Percentiles rank a stretch among this genome's conserved stretches.
phyloP scores from a whole-genome alignment of 2,113 vertebrate species.

The Axis porcinus region DNA sequence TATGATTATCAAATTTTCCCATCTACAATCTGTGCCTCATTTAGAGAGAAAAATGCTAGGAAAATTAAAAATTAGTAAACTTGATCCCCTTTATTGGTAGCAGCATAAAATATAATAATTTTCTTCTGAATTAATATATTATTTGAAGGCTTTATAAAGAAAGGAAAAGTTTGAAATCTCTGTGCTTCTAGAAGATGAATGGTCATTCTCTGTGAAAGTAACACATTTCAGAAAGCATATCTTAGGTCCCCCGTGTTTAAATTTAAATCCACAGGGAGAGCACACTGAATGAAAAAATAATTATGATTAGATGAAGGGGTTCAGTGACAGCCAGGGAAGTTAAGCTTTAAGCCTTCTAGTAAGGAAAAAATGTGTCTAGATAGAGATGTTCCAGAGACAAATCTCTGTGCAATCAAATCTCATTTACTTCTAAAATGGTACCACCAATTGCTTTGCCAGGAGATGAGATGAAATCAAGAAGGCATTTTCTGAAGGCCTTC shows the following conservation, averaged over 20 bases:
- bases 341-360: not conserved
- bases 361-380: not conserved
- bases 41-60: constrained; percentile 44
- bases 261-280: not conserved
- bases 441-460: not conserved
- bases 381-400: constrained; percentile 8
- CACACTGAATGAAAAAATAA: not conserved
- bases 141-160: not conserved
- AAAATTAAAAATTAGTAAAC: constrained; percentile 63
- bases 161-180: not conserved
- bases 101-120: not conserved
- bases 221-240: not conserved
- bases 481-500: constrained; percentile 26
- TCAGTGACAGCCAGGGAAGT: not conserved
- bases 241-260: not conserved
- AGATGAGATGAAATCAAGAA: constrained; percentile 44
- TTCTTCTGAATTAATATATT: constrained; percentile 37
- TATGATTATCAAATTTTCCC: constrained; percentile 48
- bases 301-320: constrained; percentile 7
- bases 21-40: constrained; percentile 56
- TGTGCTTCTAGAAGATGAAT: not conserved
- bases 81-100: constrained; percentile 25
- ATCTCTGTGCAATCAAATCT: constrained; percentile 32
- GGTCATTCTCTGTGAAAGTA: not conserved
- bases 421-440: constrained; percentile 31